These are phyloP conservation scores for Adelosebastes latens DNA, from an alignment of 2,797 vertebrate genomes.

Conservation along the genomic window DNA sequence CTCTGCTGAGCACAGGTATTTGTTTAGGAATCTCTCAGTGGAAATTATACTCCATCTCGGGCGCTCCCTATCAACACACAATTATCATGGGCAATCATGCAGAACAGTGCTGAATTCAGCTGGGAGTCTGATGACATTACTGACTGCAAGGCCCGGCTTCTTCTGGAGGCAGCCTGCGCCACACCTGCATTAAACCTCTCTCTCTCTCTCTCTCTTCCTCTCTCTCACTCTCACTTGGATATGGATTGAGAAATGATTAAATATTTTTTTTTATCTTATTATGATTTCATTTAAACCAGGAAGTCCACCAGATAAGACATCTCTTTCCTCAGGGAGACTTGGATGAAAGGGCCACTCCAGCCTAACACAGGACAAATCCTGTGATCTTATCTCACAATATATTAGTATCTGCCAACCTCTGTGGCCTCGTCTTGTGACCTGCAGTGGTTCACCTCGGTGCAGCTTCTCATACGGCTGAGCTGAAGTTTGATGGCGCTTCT, in stretches of 20 bases:
- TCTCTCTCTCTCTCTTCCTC: not conserved
- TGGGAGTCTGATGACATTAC: slow-evolving; percentile 99
- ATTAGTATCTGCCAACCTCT: slow-evolving; percentile 39
- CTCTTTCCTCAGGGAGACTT: slow-evolving; percentile 28
- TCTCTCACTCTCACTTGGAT: slow-evolving; percentile 16
- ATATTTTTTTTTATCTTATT: slow-evolving; percentile 61
- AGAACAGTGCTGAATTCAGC: slow-evolving; percentile 99
- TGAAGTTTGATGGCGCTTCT: not conserved
- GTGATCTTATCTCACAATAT: slow-evolving; percentile 54
- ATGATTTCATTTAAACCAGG: slow-evolving; percentile 69
- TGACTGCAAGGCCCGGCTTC: slow-evolving; percentile 89
- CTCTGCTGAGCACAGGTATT: slow-evolving; percentile 93
- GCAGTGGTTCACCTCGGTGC: not conserved
- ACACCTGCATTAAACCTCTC: slow-evolving; percentile 58
- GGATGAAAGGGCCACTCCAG: slow-evolving; percentile 33
- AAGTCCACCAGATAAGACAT: slow-evolving; percentile 60
- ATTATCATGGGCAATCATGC: slow-evolving; percentile 99
- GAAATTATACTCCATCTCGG: slow-evolving; percentile 99
- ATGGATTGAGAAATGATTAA: slow-evolving; percentile 56
- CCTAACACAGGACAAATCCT: slow-evolving; percentile 47
- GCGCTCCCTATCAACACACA: slow-evolving; percentile 99
- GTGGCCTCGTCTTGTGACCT: slow-evolving; percentile 32
- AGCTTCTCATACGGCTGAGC: not conserved
- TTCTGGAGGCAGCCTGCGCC: slow-evolving; percentile 86
- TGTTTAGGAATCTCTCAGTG: slow-evolving; percentile 97